Conservation (phyloP, 2,797 vertebrate species). For the Sebastes hubbsi region DNA sequence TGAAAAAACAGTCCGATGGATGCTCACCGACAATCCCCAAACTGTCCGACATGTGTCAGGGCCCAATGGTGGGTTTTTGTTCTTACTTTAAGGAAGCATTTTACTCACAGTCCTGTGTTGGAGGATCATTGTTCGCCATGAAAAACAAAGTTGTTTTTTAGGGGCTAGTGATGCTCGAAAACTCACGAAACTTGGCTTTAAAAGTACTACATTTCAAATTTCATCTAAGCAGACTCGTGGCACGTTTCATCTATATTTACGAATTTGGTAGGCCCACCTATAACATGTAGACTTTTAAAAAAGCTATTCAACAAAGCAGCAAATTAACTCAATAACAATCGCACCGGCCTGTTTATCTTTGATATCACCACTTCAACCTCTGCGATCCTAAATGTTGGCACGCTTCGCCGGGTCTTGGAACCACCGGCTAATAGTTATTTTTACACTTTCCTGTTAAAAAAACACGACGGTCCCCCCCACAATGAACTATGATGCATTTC, state of each 20-base stretch:
- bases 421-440: conserved; percentile 90
- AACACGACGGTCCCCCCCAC: conserved; percentile 85
- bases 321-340: conserved; percentile 17
- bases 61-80: not conserved
- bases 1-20: no score
- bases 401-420: conserved; percentile 68
- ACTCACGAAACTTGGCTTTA: no score
- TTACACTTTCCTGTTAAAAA: conserved; percentile 96
- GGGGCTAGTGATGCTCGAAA: fast-evolving
- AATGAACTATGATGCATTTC: conserved; percentile 99
- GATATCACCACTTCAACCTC: conserved; percentile 30
- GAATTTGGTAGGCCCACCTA: no score
- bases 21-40: no score
- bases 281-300: no score
- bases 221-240: no score
- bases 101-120: not conserved
- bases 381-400: conserved; percentile 58
- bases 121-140: not conserved
- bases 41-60: no score
- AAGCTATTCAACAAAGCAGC: not conserved
- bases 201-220: no score
- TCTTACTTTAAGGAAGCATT: not conserved
- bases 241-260: no score
- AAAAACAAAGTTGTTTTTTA: no score
- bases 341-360: conserved; percentile 26